Evolutionary conservation across 1,140 invertebrate genomes (phyloP).

Genomic region (Psix sp.): DNA sequence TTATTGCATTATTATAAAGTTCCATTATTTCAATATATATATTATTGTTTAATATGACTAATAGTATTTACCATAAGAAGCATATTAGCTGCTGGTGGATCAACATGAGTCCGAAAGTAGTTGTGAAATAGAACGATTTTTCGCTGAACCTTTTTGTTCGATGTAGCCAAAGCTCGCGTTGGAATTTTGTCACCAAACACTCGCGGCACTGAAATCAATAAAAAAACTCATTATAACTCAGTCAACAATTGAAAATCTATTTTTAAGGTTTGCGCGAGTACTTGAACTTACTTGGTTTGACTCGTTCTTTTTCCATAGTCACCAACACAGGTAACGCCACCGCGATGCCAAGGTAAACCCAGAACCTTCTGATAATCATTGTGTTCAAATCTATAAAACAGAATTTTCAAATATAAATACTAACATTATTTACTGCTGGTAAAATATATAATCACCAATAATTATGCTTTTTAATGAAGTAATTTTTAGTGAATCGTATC

Average conservation of each 20-base stretch:
- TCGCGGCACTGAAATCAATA: conserved; percentile 77
- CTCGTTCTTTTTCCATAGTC: conserved; percentile 65
- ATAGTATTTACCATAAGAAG: conserved; percentile 83
- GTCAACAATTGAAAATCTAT: too few relatives aligned
- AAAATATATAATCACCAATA: too few relatives aligned
- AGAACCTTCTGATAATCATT: conserved; percentile 67
- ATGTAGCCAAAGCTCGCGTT: conserved; percentile 78
- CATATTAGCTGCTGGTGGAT: conserved; percentile 88
- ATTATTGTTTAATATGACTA: conserved; percentile 2
- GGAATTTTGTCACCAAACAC: conserved; percentile 81
- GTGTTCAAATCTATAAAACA: conserved; percentile 60
- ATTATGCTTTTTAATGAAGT: too few relatives aligned
- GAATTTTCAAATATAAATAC: too few relatives aligned
- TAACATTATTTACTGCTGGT: too few relatives aligned
- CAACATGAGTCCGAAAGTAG: conserved; percentile 85
- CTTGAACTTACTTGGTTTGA: conserved; percentile 64
- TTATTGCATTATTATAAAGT: too few relatives aligned
- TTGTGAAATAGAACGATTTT: conserved; percentile 88
- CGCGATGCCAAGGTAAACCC: conserved; percentile 64
- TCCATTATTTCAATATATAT: too few relatives aligned
- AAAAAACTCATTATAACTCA: conserved; percentile 1
- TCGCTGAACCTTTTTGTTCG: conserved; percentile 79
- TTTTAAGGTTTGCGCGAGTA: too few relatives aligned
- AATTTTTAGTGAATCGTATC: too few relatives aligned
- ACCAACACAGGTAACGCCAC: conserved; percentile 64